These are phyloP conservation scores for crab-eating macaque (Macaca fascicularis) DNA, from an alignment of 2,113 vertebrate genomes.

Conservation along the genomic window T2T-MFA8v1.1 NC_088387.1:115920501-115921000, in stretches of 20 bases:
- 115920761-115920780: too few relatives aligned
- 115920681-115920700: rapidly evolving
- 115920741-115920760: not conserved
- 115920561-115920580: too few relatives aligned
- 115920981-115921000: not conserved
- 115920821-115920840: not conserved
- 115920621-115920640: rapidly evolving
- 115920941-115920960: rapidly evolving
- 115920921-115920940: not conserved
- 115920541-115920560: not conserved
- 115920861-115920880: not conserved
- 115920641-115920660: not conserved
- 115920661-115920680: not conserved
- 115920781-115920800: not conserved
- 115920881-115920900: too few relatives aligned
- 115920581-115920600: too few relatives aligned
- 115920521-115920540: too few relatives aligned
- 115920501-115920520: rapidly evolving
- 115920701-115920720: too few relatives aligned
- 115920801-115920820: not conserved
- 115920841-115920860: not conserved
- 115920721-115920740: too few relatives aligned
- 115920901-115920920: rapidly evolving
- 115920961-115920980: not conserved
- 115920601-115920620: not conserved